These are phyloP conservation scores for Drosophila nr. perissopoda DNA, from an alignment of 2,888 invertebrate genomes.

Conservation along the genomic window DNA sequence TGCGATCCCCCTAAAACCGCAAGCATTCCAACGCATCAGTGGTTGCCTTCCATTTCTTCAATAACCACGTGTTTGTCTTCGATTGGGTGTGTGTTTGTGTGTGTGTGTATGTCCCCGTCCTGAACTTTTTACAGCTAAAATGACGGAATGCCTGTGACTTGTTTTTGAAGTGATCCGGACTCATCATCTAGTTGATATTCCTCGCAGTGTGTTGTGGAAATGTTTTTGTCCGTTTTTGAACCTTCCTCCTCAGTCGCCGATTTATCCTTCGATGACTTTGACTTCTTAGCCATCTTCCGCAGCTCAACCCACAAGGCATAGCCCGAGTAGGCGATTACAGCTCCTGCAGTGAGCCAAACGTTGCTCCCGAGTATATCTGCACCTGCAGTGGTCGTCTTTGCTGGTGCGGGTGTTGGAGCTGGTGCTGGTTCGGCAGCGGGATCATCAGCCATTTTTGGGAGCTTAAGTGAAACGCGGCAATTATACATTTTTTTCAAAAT, in stretches of 20 bases:
- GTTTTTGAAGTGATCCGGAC: neutral
- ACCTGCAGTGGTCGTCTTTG: conserved; percentile 33
- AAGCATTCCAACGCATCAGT: conserved; percentile 28
- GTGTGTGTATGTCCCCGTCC: neutral
- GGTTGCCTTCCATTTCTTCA: conserved; percentile 20
- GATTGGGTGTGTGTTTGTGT: neutral
- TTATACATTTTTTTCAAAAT: neutral
- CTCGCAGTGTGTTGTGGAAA: neutral
- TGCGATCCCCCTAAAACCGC: conserved; percentile 57
- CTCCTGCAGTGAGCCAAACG: conserved; percentile 47
- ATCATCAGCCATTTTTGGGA: conserved; percentile 6
- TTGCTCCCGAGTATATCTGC: conserved; percentile 17
- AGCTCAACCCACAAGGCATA: conserved; percentile 50
- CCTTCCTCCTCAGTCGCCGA: neutral
- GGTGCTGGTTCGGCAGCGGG: neutral
- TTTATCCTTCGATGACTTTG: neutral
- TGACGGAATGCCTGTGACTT: neutral
- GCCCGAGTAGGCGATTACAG: conserved; percentile 37
- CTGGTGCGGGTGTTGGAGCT: neutral
- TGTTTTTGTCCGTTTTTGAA: neutral
- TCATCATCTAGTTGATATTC: neutral
- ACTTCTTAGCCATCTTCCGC: conserved; percentile 4
- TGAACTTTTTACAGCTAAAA: neutral
- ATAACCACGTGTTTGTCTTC: neutral
- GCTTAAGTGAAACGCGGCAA: neutral